Base-by-base conservation (phyloP, 2,888 invertebrate genomes). In the Prosopocoilus inquinatus region DNA sequence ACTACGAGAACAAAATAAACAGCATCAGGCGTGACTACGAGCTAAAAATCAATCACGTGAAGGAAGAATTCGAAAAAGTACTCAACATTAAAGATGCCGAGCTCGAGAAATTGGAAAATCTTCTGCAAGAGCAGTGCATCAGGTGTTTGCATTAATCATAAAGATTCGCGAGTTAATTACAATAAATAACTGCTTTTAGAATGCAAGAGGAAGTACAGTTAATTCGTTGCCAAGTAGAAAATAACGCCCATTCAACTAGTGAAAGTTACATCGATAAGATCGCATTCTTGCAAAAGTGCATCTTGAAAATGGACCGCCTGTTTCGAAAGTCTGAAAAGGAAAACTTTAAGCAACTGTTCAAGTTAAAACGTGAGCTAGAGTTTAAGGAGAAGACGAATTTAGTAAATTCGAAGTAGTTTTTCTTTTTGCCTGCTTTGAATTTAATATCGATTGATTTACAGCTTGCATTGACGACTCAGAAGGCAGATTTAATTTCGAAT, bases 141-240 rank as follows among this genome's bases (percentile, higher is more conserved):
- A 57, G 55, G 64, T 61, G 55, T 39, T 36, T 48, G 11, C 13
- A 1, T 13, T 12, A 12, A 13, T 7, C 8, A 9, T 12, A 13
- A 2, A n/a, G 9, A 5, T 44, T 13, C 4, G 11, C 4, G 11
- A 7, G 35, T 35, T 51, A 12, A 13, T 47, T 13, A n/a, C 4
- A 43, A 9, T 12, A n/a, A n/a, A n/a, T n/a, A n/a, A n/a, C 20
- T 46, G 12, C 28, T 44, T 57, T 38, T 47, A 65, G 66, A 36
- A 65, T 65, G 65, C 63, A 63, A 15, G 59, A 63, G 20, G 66
- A 66, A 50, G 65, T 66, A 9, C 48, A 56, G 12, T 34, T 36
- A 36, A 65, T 66, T 44, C 47, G 60, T 36, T 51, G 41, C 9
- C 59, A 64, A 55, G 58, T 65, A 34, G 63, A 62, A 55, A 53